A percentile compares a stretch with the other conserved stretches of the same genome.
These are phyloP conservation scores for Telmatochromis sp. DNA, from an alignment of 2,113 vertebrate genomes.

Conservation along the genomic window DNA sequence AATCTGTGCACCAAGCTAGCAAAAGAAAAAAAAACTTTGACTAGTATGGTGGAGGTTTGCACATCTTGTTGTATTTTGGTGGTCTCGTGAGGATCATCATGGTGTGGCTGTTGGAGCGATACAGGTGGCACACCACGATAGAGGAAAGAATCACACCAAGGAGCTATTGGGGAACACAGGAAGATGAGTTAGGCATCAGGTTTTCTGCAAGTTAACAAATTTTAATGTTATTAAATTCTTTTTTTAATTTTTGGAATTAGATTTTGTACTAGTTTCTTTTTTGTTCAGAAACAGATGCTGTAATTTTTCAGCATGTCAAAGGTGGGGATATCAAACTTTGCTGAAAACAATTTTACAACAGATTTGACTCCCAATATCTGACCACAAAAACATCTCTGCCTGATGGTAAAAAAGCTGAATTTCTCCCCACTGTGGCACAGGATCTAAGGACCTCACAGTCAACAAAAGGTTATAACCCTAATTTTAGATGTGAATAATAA, in stretches of 20 bases:
- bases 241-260: neutral
- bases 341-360: neutral
- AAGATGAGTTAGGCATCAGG: neutral
- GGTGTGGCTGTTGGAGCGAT: neutral
- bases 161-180: neutral
- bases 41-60: neutral
- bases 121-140: neutral
- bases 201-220: neutral
- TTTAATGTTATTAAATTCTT: neutral
- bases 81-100: neutral
- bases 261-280: neutral
- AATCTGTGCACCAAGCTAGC: neutral
- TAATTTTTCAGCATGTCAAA: neutral
- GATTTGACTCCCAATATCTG: neutral
- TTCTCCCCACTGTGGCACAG: neutral
- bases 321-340: neutral
- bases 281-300: neutral
- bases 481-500: neutral
- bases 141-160: neutral
- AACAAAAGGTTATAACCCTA: neutral
- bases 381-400: neutral
- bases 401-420: neutral
- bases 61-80: neutral
- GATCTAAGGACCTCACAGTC: neutral
- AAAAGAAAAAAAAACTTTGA: neutral